phyloP scores from a whole-genome alignment of 2,888 invertebrate species.

The Drosophila birchii region DNA sequence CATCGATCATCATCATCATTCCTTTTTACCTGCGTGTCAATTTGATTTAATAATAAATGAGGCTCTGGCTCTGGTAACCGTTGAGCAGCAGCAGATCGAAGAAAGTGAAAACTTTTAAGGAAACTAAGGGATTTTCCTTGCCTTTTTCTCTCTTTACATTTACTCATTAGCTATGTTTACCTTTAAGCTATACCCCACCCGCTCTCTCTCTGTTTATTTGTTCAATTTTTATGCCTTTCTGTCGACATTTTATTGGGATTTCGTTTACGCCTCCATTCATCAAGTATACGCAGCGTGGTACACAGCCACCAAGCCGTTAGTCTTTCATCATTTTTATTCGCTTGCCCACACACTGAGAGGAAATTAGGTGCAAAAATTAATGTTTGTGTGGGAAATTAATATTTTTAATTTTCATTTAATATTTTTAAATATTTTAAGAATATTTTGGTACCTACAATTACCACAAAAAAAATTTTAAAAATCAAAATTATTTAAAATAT shows the following conservation, averaged over 20 bases:
- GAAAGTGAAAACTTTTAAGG: constrained; percentile 1
- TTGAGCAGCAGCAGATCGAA: constrained; percentile 6
- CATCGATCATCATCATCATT: constrained; percentile 27
- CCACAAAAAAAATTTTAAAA: background rate
- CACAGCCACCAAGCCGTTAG: constrained; percentile 50
- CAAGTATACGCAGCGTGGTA: constrained; percentile 65
- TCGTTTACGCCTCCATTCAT: constrained; percentile 53
- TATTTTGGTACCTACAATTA: background rate
- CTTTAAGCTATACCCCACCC: background rate
- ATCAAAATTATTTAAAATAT: background rate
- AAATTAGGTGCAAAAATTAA: background rate
- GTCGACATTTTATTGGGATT: constrained; percentile 69
- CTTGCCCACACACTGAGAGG: constrained; percentile 12
- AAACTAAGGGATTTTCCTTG: constrained; percentile 2
- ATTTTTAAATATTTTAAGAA: background rate
- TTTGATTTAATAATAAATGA: constrained; percentile 71
- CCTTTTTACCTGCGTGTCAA: constrained; percentile 52
- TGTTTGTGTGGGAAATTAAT: background rate
- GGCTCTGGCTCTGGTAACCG: constrained; percentile 24
- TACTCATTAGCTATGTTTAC: constrained; percentile 23
- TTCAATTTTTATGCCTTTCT: constrained; percentile 56
- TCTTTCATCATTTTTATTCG: constrained; percentile 79
- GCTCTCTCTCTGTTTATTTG: constrained; percentile 50
- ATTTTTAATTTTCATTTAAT: background rate
- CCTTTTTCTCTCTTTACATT: background rate